phyloP scores from a whole-genome alignment of 1,140 invertebrate species.

The Lordiphosa mommai region DNA sequence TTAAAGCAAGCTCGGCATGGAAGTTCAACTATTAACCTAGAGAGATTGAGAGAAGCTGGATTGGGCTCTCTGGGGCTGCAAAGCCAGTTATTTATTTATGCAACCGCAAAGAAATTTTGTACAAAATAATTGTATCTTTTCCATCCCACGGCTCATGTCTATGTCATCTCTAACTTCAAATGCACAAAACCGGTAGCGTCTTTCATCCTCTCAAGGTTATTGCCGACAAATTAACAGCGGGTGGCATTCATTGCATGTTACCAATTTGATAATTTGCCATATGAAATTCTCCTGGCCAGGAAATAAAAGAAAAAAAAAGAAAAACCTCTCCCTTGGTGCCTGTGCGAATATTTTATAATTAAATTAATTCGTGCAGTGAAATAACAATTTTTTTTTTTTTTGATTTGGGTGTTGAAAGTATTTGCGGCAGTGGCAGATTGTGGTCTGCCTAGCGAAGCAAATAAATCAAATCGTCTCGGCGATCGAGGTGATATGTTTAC shows the following conservation, averaged over 20 bases:
- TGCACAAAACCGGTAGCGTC: neutral
- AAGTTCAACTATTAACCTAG: too few relatives aligned
- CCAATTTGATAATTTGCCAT: conserved; percentile 20
- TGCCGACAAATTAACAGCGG: conserved; percentile 50
- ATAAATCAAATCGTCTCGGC: conserved; percentile 68
- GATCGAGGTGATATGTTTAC: conserved; percentile 62
- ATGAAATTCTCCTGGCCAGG: conserved; percentile 52
- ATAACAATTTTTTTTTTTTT: conserved; percentile 59
- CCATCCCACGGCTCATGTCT: too few relatives aligned
- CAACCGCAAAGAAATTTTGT: too few relatives aligned
- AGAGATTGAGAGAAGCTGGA: too few relatives aligned
- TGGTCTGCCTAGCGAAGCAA: conserved; percentile 63
- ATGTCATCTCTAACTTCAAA: neutral
- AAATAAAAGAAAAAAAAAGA: conserved; percentile 37
- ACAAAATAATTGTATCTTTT: too few relatives aligned
- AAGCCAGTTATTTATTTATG: too few relatives aligned
- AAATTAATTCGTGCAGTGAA: conserved; percentile 64
- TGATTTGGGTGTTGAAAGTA: conserved; percentile 71
- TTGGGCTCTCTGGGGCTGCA: too few relatives aligned
- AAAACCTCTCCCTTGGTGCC: conserved; percentile 28
- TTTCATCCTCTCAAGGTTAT: conserved; percentile 55
- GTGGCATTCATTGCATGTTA: conserved; percentile 38
- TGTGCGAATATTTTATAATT: conserved; percentile 51
- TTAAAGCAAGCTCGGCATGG: too few relatives aligned
- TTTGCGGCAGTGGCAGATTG: conserved; percentile 37